Evolutionary conservation across 2,888 invertebrate genomes (phyloP).

Genomic region (Drosophila monieri): DNA sequence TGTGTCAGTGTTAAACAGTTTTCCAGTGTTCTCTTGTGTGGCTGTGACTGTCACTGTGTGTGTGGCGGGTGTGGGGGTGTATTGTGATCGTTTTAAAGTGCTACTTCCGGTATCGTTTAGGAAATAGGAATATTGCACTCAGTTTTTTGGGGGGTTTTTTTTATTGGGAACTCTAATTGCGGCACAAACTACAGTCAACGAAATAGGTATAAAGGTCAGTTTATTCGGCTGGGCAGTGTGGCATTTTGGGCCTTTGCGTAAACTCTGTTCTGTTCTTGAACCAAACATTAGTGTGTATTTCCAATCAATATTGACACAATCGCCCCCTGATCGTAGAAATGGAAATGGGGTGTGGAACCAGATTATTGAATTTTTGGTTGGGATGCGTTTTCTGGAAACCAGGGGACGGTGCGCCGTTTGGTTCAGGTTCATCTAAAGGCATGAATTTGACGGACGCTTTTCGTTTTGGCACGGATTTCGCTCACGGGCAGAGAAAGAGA

Average conservation of each 20-base stretch:
- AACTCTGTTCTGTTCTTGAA: constrained; percentile 32
- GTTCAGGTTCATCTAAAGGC: constrained; percentile 83
- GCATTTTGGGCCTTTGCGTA: constrained; percentile 21
- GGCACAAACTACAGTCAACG: constrained; percentile 83
- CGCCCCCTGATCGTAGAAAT: constrained; percentile 47
- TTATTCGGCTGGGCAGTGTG: constrained; percentile 26
- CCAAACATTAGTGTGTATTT: constrained; percentile 13
- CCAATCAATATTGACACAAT: constrained; percentile 14
- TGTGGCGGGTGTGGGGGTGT: constrained; percentile 10
- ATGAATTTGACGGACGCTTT: constrained; percentile 83
- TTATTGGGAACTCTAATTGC: constrained; percentile 50
- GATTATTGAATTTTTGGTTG: not conserved
- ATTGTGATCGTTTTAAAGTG: not conserved
- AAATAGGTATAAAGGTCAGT: constrained; percentile 83
- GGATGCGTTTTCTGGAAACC: not conserved
- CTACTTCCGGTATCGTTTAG: constrained; percentile 7
- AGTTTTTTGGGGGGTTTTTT: constrained; percentile 11
- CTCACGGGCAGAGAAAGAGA: constrained; percentile 59
- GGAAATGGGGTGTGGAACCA: not conserved
- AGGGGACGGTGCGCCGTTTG: constrained; percentile 57
- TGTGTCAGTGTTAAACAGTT: constrained; percentile 27
- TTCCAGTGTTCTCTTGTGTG: constrained; percentile 20
- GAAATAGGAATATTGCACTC: constrained; percentile 9
- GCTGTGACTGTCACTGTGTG: constrained; percentile 16
- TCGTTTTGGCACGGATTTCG: constrained; percentile 82